Evolutionary conservation across 1,140 invertebrate genomes (phyloP).

Genomic region (Ladona fulva): DNA sequence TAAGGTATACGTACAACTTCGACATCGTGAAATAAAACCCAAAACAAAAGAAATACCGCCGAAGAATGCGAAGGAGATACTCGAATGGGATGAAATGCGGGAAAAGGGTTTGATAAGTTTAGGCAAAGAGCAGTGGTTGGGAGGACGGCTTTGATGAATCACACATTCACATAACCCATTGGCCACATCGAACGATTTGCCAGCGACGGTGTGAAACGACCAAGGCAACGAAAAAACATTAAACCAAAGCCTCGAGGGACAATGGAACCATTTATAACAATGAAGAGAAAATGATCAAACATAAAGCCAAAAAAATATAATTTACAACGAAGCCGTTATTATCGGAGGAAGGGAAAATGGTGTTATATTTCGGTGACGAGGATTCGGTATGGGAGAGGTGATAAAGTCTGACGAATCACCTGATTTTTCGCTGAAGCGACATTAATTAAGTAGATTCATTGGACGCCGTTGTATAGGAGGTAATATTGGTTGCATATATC

Average conservation of each 20-base stretch:
- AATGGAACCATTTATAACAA: constrained; percentile 6
- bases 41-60: no score
- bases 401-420: constrained; percentile 5
- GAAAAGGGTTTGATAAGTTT: no score
- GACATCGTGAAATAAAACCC: no score
- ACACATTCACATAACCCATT: background rate
- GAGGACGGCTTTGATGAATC: no score
- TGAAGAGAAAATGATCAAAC: constrained; percentile 4
- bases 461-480: background rate
- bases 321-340: background rate
- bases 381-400: background rate
- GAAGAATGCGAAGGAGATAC: no score
- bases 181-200: background rate
- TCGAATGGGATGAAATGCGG: no score
- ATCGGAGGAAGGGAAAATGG: background rate
- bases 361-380: background rate
- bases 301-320: background rate
- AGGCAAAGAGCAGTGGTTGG: no score
- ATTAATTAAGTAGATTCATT: constrained; percentile 3
- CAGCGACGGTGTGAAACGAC: background rate
- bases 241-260: background rate
- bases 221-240: background rate
- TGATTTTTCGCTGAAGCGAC: constrained; percentile 4
- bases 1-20: no score
- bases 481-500: constrained; percentile 10